Evolutionary conservation across 2,797 vertebrate genomes (phyloP), one percentile per base, ranked within the genome.

Genomic region (Sebastes oblongus): DNA sequence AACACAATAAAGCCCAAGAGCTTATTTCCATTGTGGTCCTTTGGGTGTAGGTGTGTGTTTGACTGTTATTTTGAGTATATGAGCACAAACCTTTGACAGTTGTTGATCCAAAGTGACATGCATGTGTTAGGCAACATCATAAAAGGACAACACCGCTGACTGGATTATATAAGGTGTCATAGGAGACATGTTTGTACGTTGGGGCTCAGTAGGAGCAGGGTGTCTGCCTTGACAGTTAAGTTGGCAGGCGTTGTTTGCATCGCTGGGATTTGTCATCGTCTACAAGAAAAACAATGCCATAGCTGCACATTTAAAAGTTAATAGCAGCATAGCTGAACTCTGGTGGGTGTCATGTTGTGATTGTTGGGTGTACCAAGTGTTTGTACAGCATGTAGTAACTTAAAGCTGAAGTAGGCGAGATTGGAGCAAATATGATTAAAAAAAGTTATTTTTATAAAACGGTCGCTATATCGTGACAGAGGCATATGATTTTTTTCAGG

Each of bases 81-180:
- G 34, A 65, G 61, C n/a, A 64, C 32, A 62, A 1, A n/a, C 42
- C 8, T 60, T 24, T 69, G 81, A 83, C 83, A 68, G 59, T n/a
- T 71, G 62, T 39, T 24, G n/a, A 22, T 74, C 14, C 25, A 30
- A 12, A 78, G 20, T 29, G 65, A 65, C n/a, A 64, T 12, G 62
- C 27, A 54, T 50, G 64, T 69, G 60, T 73, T 75, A 1, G 59
- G 36, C 34, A 12, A 24, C 64, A 71, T 81, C 72, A 36, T 70
- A 67, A 60, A 81, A 81, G 60, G 20, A 27, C 27, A 66, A 24
- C 30, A 14, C 50, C 29, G 59, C 59, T 68, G 74, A 64, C 58
- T 13, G 65, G 66, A 69, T 83, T 50, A 69, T 71, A 75, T 54
- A 52, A 72, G 24, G 16, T 71, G 68, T 75, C 78, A 78, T 29